Conservation (phyloP, 2,113 vertebrate species). For the Ornithorhynchus anatinus region DNA sequence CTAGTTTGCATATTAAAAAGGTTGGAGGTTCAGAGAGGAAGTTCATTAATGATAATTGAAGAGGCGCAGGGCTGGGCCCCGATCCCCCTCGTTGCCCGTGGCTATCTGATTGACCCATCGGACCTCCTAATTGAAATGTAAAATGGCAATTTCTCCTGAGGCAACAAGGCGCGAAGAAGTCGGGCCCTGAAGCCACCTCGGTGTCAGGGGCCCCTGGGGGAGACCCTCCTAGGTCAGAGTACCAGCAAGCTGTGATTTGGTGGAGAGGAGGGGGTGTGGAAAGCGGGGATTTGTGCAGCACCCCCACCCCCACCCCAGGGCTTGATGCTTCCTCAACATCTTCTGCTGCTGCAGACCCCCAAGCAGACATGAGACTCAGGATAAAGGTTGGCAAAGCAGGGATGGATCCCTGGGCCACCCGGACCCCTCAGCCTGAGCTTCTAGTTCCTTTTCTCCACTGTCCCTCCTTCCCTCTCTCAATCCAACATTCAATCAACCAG, state of each 20-base stretch:
- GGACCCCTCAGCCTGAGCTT: fast-evolving
- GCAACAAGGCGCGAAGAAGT: constrained; percentile 47
- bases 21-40: constrained; percentile 78
- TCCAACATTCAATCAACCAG: too few species aligned
- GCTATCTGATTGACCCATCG: constrained; percentile 73
- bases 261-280: too few species aligned
- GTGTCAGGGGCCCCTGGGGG: too few species aligned
- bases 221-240: too few species aligned
- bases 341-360: too few species aligned
- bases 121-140: constrained; percentile 77
- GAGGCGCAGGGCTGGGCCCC: constrained; percentile 70
- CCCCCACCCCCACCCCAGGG: too few species aligned
- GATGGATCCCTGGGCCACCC: neutral
- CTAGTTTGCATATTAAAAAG: constrained; percentile 85
- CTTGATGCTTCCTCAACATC: too few species aligned
- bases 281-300: too few species aligned
- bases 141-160: constrained; percentile 63
- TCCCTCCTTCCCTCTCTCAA: fast-evolving
- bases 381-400: too few species aligned
- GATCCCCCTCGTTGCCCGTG: constrained; percentile 61
- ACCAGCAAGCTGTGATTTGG: too few species aligned
- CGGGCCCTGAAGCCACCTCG: neutral
- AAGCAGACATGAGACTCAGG: too few species aligned
- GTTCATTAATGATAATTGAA: constrained; percentile 97
- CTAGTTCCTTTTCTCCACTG: neutral